phyloP scores from a whole-genome alignment of 2,797 vertebrate species.

The Gambelia wislizenii region DNA sequence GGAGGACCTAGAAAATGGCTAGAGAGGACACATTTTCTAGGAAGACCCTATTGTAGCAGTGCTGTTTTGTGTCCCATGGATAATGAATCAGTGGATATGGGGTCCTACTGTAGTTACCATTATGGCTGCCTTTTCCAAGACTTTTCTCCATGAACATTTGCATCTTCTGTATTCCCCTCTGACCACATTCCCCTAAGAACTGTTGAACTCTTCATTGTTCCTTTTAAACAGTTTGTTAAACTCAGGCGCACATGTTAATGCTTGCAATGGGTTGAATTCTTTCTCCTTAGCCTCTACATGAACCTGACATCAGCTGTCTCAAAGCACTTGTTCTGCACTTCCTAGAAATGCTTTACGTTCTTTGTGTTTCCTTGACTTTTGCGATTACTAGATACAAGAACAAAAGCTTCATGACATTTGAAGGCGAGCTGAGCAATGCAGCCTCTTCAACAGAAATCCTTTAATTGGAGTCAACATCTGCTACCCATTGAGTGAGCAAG shows the following conservation, averaged over 20 bases:
- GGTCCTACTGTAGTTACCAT: no score
- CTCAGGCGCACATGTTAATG: not conserved
- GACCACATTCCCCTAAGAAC: not conserved
- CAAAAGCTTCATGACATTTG: conserved; percentile 66
- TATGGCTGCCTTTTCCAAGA: not conserved
- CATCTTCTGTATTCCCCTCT: not conserved
- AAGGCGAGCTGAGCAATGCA: conserved; percentile 56
- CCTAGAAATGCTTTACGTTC: conserved; percentile 43
- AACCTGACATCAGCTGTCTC: conserved; percentile 37
- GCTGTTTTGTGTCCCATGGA: no score
- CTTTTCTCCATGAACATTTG: not conserved
- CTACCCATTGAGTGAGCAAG: conserved; percentile 52
- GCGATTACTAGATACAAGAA: conserved; percentile 50
- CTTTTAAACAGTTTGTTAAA: conserved; percentile 1
- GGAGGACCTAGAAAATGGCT: no score
- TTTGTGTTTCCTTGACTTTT: conserved; percentile 58
- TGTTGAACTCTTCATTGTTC: conserved; percentile 13
- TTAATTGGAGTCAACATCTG: conserved; percentile 62
- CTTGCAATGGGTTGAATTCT: conserved; percentile 27
- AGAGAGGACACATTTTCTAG: no score
- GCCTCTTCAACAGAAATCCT: conserved; percentile 42
- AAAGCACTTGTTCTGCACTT: conserved; percentile 41
- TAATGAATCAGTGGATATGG: no score
- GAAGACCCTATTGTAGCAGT: no score
- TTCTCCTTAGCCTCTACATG: conserved; percentile 49